Conservation (phyloP, 2,888 invertebrate species). For the Oxytorus armatus region DNA sequence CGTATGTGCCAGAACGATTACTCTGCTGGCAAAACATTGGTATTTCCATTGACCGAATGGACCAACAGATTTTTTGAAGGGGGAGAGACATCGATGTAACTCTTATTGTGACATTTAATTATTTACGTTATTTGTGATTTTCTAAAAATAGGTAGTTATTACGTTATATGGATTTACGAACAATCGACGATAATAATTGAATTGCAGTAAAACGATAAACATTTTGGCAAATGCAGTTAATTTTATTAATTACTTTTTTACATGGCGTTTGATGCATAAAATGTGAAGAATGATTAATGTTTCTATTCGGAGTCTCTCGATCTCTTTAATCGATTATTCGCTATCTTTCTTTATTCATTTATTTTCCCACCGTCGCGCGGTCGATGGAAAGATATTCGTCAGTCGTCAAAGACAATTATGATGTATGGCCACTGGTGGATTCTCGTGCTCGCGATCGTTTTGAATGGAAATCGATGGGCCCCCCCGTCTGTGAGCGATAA, state of each 20-base stretch:
- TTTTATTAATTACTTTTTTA: too few relatives aligned
- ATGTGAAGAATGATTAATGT: background rate
- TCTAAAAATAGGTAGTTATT: background rate
- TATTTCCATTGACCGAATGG: constrained; percentile 73
- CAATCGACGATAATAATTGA: too few relatives aligned
- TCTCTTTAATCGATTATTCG: background rate
- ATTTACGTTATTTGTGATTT: background rate
- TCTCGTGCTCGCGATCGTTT: constrained; percentile 18
- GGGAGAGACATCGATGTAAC: constrained; percentile 37
- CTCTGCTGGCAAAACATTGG: constrained; percentile 83
- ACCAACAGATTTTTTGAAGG: constrained; percentile 71
- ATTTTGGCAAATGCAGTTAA: too few relatives aligned
- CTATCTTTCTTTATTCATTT: background rate
- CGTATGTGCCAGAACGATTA: constrained; percentile 76
- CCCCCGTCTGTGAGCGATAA: constrained; percentile 39
- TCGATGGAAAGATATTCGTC: constrained; percentile 20
- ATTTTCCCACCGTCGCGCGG: background rate
- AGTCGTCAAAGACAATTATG: constrained; percentile 43
- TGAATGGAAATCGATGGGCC: constrained; percentile 46
- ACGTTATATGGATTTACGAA: too few relatives aligned
- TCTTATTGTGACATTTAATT: background rate
- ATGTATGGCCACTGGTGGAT: constrained; percentile 34
- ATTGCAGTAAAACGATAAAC: too few relatives aligned
- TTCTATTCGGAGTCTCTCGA: background rate
- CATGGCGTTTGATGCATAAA: too few relatives aligned